Conservation (phyloP, 2,888 invertebrate species). For the Pocota personata region DNA sequence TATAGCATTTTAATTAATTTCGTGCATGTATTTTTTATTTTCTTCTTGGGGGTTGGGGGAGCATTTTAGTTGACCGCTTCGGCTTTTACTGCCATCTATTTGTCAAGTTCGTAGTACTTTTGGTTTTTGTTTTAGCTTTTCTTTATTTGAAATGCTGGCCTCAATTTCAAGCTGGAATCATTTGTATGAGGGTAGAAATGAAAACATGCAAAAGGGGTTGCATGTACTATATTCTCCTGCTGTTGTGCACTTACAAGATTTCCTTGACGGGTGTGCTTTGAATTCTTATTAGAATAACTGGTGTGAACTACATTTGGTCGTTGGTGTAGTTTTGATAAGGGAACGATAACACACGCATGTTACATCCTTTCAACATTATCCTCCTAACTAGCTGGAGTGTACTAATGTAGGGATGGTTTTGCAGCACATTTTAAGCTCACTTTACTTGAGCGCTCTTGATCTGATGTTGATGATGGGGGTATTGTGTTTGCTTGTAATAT, state of each 20-base stretch:
- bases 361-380: neutral
- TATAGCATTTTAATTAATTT: conserved; percentile 14
- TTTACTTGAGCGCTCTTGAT: neutral
- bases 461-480: no score
- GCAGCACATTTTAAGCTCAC: neutral
- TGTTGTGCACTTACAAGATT: neutral
- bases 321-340: neutral
- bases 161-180: neutral
- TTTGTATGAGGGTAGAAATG: neutral
- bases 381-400: neutral
- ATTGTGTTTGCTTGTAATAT: neutral
- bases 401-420: neutral
- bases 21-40: neutral
- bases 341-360: neutral
- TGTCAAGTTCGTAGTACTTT: neutral
- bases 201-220: neutral
- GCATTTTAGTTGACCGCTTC: neutral
- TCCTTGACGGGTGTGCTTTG: neutral
- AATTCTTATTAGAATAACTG: neutral
- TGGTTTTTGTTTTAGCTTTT: conserved; percentile 24
- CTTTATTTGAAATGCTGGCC: neutral
- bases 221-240: neutral
- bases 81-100: conserved; percentile 32
- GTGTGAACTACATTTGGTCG: neutral
- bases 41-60: neutral